phyloP scores from a whole-genome alignment of 2,113 vertebrate species.

The Dicerorhinus sumatrensis region DNA sequence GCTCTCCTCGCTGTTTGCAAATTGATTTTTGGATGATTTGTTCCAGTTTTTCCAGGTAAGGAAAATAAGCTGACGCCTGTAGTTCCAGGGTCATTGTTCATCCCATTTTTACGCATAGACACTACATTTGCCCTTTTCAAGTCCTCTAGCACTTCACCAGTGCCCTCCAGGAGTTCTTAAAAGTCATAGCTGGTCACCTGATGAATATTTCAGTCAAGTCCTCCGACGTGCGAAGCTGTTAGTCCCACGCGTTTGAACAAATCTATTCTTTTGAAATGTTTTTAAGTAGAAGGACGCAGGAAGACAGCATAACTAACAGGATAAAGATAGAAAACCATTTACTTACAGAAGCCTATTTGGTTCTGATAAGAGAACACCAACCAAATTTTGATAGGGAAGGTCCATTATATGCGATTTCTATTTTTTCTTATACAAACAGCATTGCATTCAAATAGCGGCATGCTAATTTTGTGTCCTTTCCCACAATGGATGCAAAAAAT shows the following conservation, averaged over 20 bases:
- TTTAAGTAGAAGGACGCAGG: not conserved
- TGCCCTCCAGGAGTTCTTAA: conserved; percentile 41
- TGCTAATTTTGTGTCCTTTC: not conserved
- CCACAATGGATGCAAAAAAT: not conserved
- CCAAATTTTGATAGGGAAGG: not conserved
- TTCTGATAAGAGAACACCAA: not conserved
- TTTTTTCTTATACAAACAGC: not conserved
- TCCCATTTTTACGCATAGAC: conserved; percentile 55
- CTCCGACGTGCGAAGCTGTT: not conserved
- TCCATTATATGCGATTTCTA: not conserved
- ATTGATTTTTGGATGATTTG: conserved; percentile 83
- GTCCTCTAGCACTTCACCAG: not conserved
- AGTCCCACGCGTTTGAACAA: not conserved
- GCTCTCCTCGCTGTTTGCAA: conserved; percentile 45
- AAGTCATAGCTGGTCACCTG: not conserved
- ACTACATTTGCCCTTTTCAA: conserved; percentile 29
- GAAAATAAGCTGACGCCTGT: conserved; percentile 70
- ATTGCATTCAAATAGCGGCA: not conserved
- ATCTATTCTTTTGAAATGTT: not conserved
- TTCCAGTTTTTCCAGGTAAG: conserved; percentile 77
- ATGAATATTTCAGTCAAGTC: not conserved
- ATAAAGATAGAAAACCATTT: not conserved
- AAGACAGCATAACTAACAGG: not conserved
- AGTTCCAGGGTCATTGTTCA: conserved; percentile 59
- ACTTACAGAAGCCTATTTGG: not conserved